Conservation (phyloP, 2,888 invertebrate species). For the Nipponacmea schrenckii region DNA sequence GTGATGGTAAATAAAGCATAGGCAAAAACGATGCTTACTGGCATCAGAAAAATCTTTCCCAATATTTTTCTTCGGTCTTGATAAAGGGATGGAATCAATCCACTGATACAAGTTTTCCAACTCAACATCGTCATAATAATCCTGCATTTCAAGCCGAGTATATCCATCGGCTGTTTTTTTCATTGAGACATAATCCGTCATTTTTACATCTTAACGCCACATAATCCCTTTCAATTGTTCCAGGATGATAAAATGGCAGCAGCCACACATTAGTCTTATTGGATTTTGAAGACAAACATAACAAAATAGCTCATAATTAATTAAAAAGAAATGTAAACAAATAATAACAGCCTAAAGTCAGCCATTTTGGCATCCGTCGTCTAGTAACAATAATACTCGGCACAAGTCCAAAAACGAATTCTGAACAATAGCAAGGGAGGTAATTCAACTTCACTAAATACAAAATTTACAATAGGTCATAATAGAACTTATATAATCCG, state of each 20-base stretch:
- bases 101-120: slow-evolving; percentile 67
- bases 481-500: no score
- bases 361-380: slow-evolving; percentile 8
- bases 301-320: neutral
- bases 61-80: slow-evolving; percentile 66
- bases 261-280: no score
- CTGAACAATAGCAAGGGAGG: no score
- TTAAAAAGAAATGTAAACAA: neutral
- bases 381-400: slow-evolving; percentile 15
- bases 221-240: no score
- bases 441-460: no score
- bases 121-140: slow-evolving; percentile 63
- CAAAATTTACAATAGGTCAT: no score
- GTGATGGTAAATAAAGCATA: no score
- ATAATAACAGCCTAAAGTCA: neutral
- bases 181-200: slow-evolving; percentile 17
- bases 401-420: no score
- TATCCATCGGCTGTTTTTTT: slow-evolving; percentile 16
- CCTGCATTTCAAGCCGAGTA: slow-evolving; percentile 44
- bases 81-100: slow-evolving; percentile 67
- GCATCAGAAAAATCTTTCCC: slow-evolving; percentile 69
- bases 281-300: no score
- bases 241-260: no score
- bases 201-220: neutral
- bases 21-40: slow-evolving; percentile 52